A percentile compares a stretch with the other conserved stretches of the same genome.
These are phyloP conservation scores for Dasysyrphus albostriatus DNA, from an alignment of 2,888 invertebrate genomes.

Conservation along the genomic window DNA sequence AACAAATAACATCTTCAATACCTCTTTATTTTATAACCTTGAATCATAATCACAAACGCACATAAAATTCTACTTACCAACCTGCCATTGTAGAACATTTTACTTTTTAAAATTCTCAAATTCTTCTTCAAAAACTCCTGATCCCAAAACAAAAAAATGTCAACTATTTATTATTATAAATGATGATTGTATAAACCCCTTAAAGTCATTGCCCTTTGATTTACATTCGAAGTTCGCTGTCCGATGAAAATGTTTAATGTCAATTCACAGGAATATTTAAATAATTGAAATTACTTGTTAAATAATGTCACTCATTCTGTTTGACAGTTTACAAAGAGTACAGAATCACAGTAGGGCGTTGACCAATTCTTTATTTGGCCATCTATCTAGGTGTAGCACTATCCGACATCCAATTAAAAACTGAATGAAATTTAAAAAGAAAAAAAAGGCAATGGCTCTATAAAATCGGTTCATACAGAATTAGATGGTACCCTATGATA, in stretches of 20 bases:
- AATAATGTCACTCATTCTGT: constrained; percentile 21
- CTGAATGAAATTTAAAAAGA: background rate
- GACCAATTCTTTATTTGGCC: background rate
- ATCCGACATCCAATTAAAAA: constrained; percentile 3
- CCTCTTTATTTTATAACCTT: too few relatives aligned
- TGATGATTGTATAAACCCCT: background rate
- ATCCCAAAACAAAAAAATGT: background rate
- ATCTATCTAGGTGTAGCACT: background rate
- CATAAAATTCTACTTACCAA: too few relatives aligned
- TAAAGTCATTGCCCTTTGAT: background rate
- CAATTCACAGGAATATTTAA: background rate
- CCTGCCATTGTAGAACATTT: too few relatives aligned
- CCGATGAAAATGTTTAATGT: constrained; percentile 1
- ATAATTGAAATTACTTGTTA: constrained; percentile 23
- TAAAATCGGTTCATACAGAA: background rate
- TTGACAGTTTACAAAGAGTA: constrained; percentile 4
- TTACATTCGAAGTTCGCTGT: background rate
- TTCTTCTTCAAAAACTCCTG: background rate
- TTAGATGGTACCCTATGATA: background rate
- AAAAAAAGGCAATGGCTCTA: background rate
- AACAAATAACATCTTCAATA: too few relatives aligned
- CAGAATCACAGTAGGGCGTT: background rate
- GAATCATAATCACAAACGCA: too few relatives aligned
- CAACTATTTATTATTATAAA: background rate
- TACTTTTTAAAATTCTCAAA: too few relatives aligned